Evolutionary conservation across 2,888 invertebrate species (phyloP), one percentile per base, ranked within the genome.

Genomic region (Aleiodes testaceus): DNA sequence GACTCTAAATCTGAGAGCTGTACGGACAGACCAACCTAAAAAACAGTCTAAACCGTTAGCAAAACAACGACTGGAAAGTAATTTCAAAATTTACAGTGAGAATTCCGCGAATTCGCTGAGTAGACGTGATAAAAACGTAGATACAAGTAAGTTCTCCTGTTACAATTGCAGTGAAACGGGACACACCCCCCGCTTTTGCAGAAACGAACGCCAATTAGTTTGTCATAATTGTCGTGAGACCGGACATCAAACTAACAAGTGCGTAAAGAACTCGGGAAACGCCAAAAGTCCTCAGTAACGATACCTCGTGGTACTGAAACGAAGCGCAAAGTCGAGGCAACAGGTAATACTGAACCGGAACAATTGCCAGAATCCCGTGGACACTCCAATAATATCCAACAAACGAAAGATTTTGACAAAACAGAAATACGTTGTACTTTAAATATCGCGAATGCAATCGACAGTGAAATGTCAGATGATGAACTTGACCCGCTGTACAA

Each of bases 371-470:
- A 12, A n/a, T 49, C 9, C 3, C 2, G 14, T 14, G n/a, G 6
- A 49, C 6, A 36, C 36, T 9, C 36, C 1, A 9, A 14, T 49
- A n/a, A 49, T 5, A 49, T 49, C 3, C 2, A 49, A 5, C 49
- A 49, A 49, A 49, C 49, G 14, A 49, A 49, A 49, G 49, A 49
- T 7, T 14, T 49, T n/a, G 49, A 49, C 49, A 49, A 16, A 12
- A 49, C 5, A 49, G 36, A 36, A 1, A 9, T 9, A 6, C 6
- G 9, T 36, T 36, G 6, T 36, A 9, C 9, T 6, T 36, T 36
- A 9, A 36, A 11, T 36, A 9, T 36, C 7, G 36, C n/a, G n/a
- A n/a, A 36, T 36, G 9, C 36, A 36, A 36, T 9, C 6, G 36
- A 36, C 11, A 11, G 36, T 9, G 36, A 36, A 36, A 36, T 36